phyloP scores from a whole-genome alignment of 2,888 invertebrate genomes.

The Nematopogon swammerdamellus region DNA sequence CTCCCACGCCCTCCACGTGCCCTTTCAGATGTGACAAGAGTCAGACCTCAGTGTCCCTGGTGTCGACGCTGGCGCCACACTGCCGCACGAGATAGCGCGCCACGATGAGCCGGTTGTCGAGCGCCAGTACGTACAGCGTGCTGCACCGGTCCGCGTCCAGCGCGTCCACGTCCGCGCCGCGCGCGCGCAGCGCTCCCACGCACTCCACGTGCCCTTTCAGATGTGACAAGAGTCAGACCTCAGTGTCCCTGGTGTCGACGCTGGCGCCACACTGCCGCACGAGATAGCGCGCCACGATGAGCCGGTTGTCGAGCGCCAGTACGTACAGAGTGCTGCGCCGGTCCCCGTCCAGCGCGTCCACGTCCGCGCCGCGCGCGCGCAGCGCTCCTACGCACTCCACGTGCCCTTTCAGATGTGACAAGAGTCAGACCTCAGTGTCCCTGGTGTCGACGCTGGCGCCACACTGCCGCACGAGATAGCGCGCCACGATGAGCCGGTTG shows the following conservation, averaged over 20 bases:
- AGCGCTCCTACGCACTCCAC: slow-evolving; percentile 73
- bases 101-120: no score
- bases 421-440: slow-evolving; percentile 74
- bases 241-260: no score
- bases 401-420: no score
- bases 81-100: no score
- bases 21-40: no score
- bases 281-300: no score
- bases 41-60: no score
- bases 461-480: slow-evolving; percentile 73
- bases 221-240: no score
- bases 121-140: slow-evolving; percentile 89
- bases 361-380: slow-evolving; percentile 73
- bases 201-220: slow-evolving; percentile 84
- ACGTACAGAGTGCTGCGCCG: slow-evolving; percentile 90
- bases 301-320: no score
- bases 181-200: slow-evolving; percentile 63
- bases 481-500: slow-evolving; percentile 80
- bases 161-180: slow-evolving; percentile 85
- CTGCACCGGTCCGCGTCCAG: slow-evolving; percentile 85
- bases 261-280: no score
- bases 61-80: no score
- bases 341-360: no score
- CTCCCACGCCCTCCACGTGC: slow-evolving; percentile 73
- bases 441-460: slow-evolving; percentile 80